Evolutionary conservation across 2,113 vertebrate species (phyloP), one percentile per base, ranked within the genome.

Genomic region (Cynocephalus volans): DNA sequence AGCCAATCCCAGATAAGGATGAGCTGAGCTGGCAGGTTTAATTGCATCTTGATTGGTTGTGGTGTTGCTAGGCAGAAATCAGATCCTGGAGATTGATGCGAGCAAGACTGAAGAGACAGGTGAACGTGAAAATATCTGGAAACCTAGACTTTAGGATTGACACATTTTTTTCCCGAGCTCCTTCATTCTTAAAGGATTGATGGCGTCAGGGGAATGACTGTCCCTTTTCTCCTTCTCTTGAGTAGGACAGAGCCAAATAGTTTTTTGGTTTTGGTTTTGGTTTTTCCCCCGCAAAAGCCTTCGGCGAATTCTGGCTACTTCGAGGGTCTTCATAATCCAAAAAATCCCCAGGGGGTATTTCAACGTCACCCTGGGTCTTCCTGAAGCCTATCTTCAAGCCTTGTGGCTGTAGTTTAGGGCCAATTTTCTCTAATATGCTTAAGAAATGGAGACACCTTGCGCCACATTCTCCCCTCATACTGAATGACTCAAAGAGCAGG

Each of bases 41-140:
- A 89, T 96, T 96, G 92, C 56, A 48, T 94, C 90, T 96, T 97
- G 97, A 97, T 98, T 98, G 98, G 98, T 86, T 97, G 93, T 36
- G 45, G 96, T 98, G 98, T 98, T 98, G 97, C 98, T 97, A 97
- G 97, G 98, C 98, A 77, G 97, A 96, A 96, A 84, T 86, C 73
- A 56, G n/a, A 48, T 58, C 72, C 80, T 5, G 76, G 95, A 87
- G 87, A 95, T 81, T 3, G 70, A 76, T 84, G 88, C 50, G 0
- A 33, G 50, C 75, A 33, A 72, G n/a, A 62, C n/a, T 2, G 36
- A 45, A 72, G 54, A 90, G 79, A 82, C 97, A 97, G 69, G 96
- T 96, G 92, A 95, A 77, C 79, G 58, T 13, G 60, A 92, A 96
- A 98, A 84, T 95, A 96, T 23, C 95, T 58, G 75, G 86, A 96